Evolutionary conservation across 1,140 invertebrate species (phyloP).

Genomic region (Lepidotrigona ventralis): DNA sequence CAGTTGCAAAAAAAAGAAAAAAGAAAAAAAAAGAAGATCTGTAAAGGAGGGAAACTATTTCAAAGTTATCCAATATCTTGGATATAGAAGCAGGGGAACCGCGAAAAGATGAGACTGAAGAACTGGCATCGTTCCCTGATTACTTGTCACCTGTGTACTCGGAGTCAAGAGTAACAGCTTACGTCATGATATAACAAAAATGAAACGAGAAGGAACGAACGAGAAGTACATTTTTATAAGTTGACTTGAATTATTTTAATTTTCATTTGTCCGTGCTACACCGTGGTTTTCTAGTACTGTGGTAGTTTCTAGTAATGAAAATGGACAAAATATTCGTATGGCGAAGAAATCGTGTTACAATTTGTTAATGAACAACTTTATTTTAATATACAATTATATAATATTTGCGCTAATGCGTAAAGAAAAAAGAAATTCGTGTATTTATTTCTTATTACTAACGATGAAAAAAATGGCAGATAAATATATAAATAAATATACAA

Average conservation of each 20-base stretch:
- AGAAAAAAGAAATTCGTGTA: too few relatives aligned
- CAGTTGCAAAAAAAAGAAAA: not conserved
- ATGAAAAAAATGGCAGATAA: too few relatives aligned
- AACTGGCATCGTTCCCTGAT: slow-evolving; percentile 15
- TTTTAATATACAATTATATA: too few relatives aligned
- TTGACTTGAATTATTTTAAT: not conserved
- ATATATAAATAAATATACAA: too few relatives aligned
- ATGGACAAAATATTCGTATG: too few relatives aligned
- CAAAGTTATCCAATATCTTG: slow-evolving; percentile 48
- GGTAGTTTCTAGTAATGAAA: too few relatives aligned
- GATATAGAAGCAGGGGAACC: slow-evolving; percentile 21
- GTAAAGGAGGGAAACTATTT: not conserved
- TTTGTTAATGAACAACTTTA: too few relatives aligned
- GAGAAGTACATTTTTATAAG: not conserved
- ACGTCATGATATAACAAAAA: not conserved
- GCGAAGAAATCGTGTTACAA: too few relatives aligned
- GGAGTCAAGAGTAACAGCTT: not conserved
- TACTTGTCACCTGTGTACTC: not conserved
- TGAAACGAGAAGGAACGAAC: not conserved
- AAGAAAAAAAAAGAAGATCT: not conserved
- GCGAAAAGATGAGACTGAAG: not conserved
- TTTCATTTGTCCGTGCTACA: not conserved
- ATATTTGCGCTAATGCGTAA: too few relatives aligned
- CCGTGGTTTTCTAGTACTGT: not conserved
- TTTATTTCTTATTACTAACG: too few relatives aligned